A percentile compares a stretch with the other conserved stretches of the same genome.
Conservation (phyloP, 2,113 vertebrate genomes). For the Girardinichthys multiradiatus region DNA sequence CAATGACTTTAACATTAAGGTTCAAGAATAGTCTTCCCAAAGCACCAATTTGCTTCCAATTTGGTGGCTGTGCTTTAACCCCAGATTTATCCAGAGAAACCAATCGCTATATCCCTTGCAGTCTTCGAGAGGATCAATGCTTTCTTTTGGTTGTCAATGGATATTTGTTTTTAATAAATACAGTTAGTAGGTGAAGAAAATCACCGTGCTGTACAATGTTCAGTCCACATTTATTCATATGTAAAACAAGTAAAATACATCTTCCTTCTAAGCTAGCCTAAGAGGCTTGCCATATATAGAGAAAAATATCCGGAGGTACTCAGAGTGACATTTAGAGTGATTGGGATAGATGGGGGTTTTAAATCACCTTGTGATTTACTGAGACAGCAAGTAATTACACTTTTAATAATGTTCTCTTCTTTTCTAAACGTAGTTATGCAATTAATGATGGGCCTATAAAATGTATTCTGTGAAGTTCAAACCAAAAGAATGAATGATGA, state of each 20-base stretch:
- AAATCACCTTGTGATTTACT: neutral
- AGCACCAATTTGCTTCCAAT: too few species aligned
- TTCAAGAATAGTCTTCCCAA: too few species aligned
- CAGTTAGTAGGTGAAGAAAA: neutral
- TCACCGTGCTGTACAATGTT: neutral
- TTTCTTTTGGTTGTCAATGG: neutral
- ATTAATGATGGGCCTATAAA: neutral
- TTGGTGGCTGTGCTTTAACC: too few species aligned
- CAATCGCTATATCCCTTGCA: neutral
- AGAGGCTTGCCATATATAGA: neutral
- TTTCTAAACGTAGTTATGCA: too few species aligned
- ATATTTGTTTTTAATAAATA: neutral
- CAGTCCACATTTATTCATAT: too few species aligned
- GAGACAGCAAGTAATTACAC: neutral
- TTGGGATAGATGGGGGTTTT: neutral
- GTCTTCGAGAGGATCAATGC: neutral
- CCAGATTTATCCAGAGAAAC: neutral
- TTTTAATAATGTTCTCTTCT: conserved; percentile 1
- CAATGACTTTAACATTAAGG: too few species aligned
- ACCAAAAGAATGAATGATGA: neutral
- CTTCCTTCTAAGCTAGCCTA: neutral
- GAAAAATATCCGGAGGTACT: neutral
- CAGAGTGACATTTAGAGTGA: neutral
- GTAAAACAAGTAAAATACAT: neutral
- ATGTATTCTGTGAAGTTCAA: neutral